phyloP scores from a whole-genome alignment of 1,140 invertebrate genomes.

The Agrilus planipennis region DNA sequence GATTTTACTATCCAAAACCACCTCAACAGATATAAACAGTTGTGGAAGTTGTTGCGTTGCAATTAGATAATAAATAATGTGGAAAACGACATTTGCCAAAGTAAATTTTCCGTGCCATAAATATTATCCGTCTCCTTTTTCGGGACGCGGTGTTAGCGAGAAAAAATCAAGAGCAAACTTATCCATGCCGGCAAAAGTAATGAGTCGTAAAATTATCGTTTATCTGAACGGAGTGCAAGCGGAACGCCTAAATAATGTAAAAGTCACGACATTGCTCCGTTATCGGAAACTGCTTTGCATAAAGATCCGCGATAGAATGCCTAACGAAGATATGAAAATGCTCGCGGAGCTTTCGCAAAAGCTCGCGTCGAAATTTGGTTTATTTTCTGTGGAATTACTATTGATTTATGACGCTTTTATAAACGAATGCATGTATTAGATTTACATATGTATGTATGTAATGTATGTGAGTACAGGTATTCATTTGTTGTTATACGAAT shows the following conservation, averaged over 20 bases:
- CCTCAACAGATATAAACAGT: not conserved
- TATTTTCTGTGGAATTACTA: conserved; percentile 26
- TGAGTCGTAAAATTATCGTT: conserved; percentile 29
- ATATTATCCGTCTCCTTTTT: no score
- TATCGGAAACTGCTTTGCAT: conserved; percentile 30
- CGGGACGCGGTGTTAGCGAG: no score
- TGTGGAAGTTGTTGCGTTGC: not conserved
- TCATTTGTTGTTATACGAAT: no score
- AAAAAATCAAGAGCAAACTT: conserved; percentile 19
- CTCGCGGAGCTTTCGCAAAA: conserved; percentile 18
- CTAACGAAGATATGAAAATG: conserved; percentile 17
- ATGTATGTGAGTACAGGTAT: no score
- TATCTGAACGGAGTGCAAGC: conserved; percentile 15
- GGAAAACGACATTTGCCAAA: conserved; percentile 2
- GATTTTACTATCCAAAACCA: no score
- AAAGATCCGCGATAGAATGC: conserved; percentile 23
- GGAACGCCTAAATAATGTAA: conserved; percentile 27
- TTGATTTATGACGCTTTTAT: conserved; percentile 22
- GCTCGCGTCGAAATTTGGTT: conserved; percentile 22
- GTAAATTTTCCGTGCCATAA: no score
- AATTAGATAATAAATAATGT: not conserved
- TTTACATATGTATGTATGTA: no score
- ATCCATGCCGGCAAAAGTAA: conserved; percentile 27
- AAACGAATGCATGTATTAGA: no score
- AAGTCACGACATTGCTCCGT: conserved; percentile 26